A percentile compares a stretch with the other conserved stretches of the same genome.
Conservation (phyloP, 1,140 invertebrate genomes). For the Brachionus sp. region DNA sequence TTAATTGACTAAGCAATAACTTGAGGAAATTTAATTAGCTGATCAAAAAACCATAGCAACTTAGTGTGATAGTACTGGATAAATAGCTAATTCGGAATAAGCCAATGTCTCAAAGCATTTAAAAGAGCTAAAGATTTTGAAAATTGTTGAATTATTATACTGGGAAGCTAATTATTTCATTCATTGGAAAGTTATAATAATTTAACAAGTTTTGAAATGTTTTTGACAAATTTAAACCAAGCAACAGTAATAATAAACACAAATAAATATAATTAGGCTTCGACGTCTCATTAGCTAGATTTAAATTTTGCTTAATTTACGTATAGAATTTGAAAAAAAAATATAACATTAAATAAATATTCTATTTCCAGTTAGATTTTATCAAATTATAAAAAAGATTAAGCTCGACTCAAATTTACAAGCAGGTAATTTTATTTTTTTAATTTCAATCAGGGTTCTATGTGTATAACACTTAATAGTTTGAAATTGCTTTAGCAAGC, state of each 20-base stretch:
- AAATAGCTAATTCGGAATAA: neutral
- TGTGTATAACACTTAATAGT: neutral
- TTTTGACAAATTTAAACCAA: slow-evolving; percentile 11
- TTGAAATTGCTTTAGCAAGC: slow-evolving; percentile 6
- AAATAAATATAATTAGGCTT: slow-evolving; percentile 30
- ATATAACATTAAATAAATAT: neutral
- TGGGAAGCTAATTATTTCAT: slow-evolving; percentile 19
- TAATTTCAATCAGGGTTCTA: neutral
- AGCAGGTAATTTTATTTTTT: neutral
- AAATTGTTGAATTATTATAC: neutral
- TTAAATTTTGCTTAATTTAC: slow-evolving; percentile 17
- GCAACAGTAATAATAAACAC: slow-evolving; percentile 40
- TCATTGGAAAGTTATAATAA: neutral
- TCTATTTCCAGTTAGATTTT: neutral
- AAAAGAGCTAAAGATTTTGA: neutral
- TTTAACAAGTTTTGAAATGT: neutral
- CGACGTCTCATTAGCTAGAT: neutral
- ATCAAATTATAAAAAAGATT: neutral
- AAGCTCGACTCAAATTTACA: neutral
- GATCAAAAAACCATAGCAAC: neutral
- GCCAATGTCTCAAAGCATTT: neutral
- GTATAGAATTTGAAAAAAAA: neutral
- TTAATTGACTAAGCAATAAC: neutral
- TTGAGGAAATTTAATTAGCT: neutral
- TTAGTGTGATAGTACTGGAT: slow-evolving; percentile 23